Percentiles rank a stretch among this genome's conserved stretches.
phyloP scores from a whole-genome alignment of 2,113 vertebrate genomes.

The Hiodon tergisus region DNA sequence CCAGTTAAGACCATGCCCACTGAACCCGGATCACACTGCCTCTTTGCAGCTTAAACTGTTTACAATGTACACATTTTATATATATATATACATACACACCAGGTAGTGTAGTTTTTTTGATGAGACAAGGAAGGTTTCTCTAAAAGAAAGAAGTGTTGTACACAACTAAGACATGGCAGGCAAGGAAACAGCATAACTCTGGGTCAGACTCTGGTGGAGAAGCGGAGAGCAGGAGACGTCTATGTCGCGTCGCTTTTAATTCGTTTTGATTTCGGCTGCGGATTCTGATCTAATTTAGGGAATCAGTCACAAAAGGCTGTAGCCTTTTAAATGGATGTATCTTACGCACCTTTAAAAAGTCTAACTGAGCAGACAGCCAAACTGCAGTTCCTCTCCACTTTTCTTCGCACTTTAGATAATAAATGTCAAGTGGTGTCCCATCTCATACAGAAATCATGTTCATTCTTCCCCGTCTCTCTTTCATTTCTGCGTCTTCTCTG shows the following conservation, averaged over 20 bases:
- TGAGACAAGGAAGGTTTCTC: background rate
- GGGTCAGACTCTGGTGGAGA: background rate
- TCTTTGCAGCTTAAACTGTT: background rate
- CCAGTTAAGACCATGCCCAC: no score
- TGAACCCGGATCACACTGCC: background rate
- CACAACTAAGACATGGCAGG: background rate
- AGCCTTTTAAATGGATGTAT: conserved; percentile 29
- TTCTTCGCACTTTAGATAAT: conserved; percentile 33
- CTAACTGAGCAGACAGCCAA: conserved; percentile 27
- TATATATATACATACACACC: background rate
- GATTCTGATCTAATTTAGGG: conserved; percentile 36
- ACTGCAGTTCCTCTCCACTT: conserved; percentile 16
- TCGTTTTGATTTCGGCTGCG: conserved; percentile 29
- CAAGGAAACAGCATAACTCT: conserved; percentile 8
- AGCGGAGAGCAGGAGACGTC: conserved; percentile 5
- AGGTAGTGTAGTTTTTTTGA: background rate
- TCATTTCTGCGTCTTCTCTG: conserved; percentile 5
- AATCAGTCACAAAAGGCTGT: conserved; percentile 27
- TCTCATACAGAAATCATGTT: conserved; percentile 45
- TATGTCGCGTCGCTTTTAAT: conserved; percentile 26
- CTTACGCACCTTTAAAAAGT: conserved; percentile 33
- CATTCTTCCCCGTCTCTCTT: background rate
- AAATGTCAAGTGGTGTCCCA: conserved; percentile 39
- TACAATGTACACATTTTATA: no score
- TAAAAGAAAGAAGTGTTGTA: background rate